These are phyloP conservation scores for Brachyistius frenatus DNA, from an alignment of 2,113 vertebrate genomes.

Conservation along the genomic window DNA sequence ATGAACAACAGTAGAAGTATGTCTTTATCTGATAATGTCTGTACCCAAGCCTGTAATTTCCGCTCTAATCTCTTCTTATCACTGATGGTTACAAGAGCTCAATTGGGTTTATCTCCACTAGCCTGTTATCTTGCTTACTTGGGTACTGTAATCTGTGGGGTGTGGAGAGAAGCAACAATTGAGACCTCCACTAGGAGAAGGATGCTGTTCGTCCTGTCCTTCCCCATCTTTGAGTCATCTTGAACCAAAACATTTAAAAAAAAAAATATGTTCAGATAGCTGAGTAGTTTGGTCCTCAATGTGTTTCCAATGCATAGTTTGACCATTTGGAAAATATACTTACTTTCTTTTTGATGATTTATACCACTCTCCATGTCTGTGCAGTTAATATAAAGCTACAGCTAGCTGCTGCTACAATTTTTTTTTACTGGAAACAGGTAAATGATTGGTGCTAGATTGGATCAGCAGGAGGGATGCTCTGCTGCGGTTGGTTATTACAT, in stretches of 20 bases:
- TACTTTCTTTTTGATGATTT: no score
- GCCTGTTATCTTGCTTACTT: conserved; percentile 54
- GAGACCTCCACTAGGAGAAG: neutral
- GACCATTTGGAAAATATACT: no score
- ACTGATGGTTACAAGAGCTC: conserved; percentile 43
- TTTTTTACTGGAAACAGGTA: no score
- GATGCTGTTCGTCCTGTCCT: neutral
- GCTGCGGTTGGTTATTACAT: no score
- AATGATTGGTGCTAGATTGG: no score
- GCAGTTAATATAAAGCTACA: no score
- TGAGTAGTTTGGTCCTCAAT: no score
- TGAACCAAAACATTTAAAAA: neutral
- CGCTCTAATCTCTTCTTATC: conserved; percentile 65
- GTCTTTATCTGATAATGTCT: conserved; percentile 65
- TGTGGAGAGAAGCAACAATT: conserved; percentile 18
- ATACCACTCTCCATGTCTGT: no score
- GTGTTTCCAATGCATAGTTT: no score
- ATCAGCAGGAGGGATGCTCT: no score
- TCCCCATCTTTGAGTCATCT: neutral
- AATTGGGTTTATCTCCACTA: conserved; percentile 53
- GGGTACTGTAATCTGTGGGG: conserved; percentile 27
- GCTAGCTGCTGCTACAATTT: no score
- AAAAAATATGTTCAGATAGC: neutral
- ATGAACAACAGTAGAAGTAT: conserved; percentile 34
- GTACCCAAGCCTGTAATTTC: conserved; percentile 72